Base-by-base conservation (phyloP, 2,797 vertebrate genomes). In the Etheostoma nigrum region DNA sequence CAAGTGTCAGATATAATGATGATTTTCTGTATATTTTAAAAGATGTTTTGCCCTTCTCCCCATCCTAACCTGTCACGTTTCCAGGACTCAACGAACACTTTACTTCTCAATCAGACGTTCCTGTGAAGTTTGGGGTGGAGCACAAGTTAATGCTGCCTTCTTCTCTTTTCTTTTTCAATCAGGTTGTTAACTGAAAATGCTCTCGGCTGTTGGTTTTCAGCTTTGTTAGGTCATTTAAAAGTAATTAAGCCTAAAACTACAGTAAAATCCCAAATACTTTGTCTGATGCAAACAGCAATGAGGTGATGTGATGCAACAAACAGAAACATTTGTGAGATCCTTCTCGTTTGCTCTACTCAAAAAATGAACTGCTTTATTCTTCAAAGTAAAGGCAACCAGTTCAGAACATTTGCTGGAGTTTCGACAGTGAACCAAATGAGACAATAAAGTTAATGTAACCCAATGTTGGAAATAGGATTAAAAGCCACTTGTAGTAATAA, bases 281-380 rank as follows among this genome's bases (percentile, higher is more conserved):
- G 9, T 77, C 65, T 83, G 79, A 83, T 57, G 67, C 72, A 78
- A 86, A 86, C 63, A 67, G 47, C 79, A 73, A 52, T 72, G 57
- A 62, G 33, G 36, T 73, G 58, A 72, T 55, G 16, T 86, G 86
- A 88, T 83, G 88, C 86, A 90, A 88, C 78, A 72, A 72, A 57
- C 25, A 78, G 82, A 83, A 85, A 90, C 78, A 2, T 70, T 40
- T 60, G 33, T 44, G 23, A 59, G 72, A 68, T 25, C 19, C 59
- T 42, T 67, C 27, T 74, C 21, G 27, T 73, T 48, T 51, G 40
- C 33, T 83, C 45, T 18, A 7, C 21, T 59, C 30, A 63, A 76
- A 71, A 45, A 40, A 61, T 10, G n/a, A 33, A 73, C 52, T 65
- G 48, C 30, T 78, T 58, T 14, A 74, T 53, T 79, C 44, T 51